These are phyloP conservation scores for Anser cygnoides DNA, from an alignment of 2,113 vertebrate genomes.

Conservation along the genomic window DNA sequence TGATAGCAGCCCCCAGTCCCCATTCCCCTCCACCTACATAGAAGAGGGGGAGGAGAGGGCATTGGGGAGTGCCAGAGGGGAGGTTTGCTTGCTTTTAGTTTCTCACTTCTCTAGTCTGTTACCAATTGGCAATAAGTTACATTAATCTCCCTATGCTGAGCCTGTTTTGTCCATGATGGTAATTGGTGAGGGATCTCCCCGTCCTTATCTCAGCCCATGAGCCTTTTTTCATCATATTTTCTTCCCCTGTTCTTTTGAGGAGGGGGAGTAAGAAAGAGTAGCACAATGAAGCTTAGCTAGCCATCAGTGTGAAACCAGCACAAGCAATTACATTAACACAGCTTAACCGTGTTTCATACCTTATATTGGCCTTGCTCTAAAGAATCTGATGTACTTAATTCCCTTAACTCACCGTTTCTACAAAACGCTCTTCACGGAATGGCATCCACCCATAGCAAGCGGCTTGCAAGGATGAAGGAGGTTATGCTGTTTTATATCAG, in stretches of 20 bases:
- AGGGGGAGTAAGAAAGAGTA: not conserved
- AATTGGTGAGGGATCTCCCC: not conserved
- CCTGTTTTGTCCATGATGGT: not conserved
- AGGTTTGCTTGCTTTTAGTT: not conserved
- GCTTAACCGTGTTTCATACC: not conserved
- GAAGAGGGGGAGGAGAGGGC: too few species aligned
- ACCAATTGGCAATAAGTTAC: not conserved
- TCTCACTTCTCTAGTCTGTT: not conserved
- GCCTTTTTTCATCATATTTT: not conserved
- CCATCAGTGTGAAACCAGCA: not conserved
- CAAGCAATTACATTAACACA: not conserved
- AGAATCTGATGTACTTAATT: not conserved
- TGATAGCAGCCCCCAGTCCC: not conserved
- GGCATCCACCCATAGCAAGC: not conserved
- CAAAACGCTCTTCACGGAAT: not conserved
- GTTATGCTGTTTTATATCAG: not conserved
- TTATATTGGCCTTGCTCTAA: not conserved
- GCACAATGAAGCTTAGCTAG: not conserved
- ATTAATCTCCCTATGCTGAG: not conserved
- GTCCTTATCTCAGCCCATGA: not conserved
- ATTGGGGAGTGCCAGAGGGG: too few species aligned
- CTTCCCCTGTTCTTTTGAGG: not conserved
- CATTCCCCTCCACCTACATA: too few species aligned
- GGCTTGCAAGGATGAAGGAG: not conserved
- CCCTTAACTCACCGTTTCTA: not conserved